Evolutionary conservation across 1,140 invertebrate species (phyloP).

Genomic region (Hyles vespertilio): DNA sequence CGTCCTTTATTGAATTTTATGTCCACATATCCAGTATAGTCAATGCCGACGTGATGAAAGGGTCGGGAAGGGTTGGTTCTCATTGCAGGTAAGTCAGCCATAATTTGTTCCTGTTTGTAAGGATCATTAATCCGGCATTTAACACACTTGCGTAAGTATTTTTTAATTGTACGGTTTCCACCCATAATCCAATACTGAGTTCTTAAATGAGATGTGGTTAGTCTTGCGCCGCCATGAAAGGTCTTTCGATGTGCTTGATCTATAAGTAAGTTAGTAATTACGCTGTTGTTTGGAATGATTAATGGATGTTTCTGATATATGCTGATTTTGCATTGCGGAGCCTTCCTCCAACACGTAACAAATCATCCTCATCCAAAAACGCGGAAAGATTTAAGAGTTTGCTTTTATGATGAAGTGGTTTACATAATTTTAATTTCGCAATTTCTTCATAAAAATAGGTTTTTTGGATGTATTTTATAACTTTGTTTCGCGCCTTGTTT

Average conservation of each 20-base stretch:
- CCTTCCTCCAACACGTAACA: not conserved
- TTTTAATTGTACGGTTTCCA: conserved; percentile 5
- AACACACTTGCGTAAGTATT: conserved; percentile 3
- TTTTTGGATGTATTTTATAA: not conserved
- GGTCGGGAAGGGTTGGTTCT: conserved; percentile 1
- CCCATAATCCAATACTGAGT: conserved; percentile 9
- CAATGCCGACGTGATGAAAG: conserved; percentile 9
- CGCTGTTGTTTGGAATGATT: conserved; percentile 21
- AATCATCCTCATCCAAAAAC: not conserved
- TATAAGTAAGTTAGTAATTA: conserved; percentile 27
- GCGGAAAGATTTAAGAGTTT: not conserved
- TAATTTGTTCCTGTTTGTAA: conserved; percentile 4
- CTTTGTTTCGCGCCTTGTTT: too few species aligned
- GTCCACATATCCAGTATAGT: conserved; percentile 10
- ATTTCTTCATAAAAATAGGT: too few species aligned
- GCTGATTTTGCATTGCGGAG: not conserved
- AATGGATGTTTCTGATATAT: conserved; percentile 19
- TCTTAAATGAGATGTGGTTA: conserved; percentile 13
- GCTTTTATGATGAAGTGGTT: not conserved
- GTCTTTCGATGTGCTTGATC: conserved; percentile 28
- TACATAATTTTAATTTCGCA: too few species aligned
- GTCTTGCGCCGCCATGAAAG: conserved; percentile 34
- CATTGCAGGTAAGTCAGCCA: conserved; percentile 10
- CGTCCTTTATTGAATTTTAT: conserved; percentile 12
- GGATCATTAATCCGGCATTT: conserved; percentile 5